A percentile compares a stretch with the other conserved stretches of the same genome.
Evolutionary conservation across 2,113 vertebrate genomes (phyloP).

Genomic region (Raja brachyura): DNA sequence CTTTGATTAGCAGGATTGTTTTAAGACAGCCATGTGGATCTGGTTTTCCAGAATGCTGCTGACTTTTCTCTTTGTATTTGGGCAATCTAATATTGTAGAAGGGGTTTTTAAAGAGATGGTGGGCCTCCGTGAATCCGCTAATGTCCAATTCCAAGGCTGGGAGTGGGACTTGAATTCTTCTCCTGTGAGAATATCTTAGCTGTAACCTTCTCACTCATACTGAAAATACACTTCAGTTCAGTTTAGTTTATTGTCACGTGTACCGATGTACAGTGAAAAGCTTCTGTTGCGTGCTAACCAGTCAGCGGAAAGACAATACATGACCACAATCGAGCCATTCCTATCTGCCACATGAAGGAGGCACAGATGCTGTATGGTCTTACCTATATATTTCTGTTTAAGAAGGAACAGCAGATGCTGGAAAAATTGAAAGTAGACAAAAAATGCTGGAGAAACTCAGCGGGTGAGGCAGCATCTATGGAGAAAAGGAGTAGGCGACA

Average conservation of each 20-base stretch:
- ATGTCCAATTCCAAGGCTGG: no score
- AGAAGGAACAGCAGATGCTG: no score
- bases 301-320: no score
- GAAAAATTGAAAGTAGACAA: no score
- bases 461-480: no score
- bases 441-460: no score
- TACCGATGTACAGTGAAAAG: no score
- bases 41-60: background rate
- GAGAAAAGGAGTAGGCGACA: no score
- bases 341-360: background rate
- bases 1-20: no score
- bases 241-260: no score
- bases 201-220: background rate
- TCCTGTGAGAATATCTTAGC: background rate
- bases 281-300: no score
- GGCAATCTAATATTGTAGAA: background rate
- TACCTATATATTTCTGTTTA: background rate
- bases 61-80: background rate
- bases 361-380: background rate
- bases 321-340: background rate
- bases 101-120: background rate
- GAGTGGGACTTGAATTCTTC: background rate
- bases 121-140: background rate
- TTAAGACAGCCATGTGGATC: background rate
- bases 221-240: background rate